These are phyloP conservation scores for Platysteira castanea DNA, from an alignment of 2,113 vertebrate species.

Conservation along the genomic window DNA sequence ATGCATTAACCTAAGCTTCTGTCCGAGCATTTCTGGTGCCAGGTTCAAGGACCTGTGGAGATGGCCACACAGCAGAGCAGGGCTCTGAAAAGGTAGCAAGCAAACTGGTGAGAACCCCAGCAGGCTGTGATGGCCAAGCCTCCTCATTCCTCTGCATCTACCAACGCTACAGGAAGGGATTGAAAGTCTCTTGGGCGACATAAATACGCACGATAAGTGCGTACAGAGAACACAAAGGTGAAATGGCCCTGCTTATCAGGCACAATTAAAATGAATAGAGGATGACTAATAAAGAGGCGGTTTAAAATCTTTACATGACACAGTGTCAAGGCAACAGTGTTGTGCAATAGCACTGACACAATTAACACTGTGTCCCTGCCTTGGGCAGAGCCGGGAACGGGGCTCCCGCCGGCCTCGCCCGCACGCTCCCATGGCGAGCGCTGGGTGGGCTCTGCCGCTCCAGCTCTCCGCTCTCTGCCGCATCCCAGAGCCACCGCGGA, in stretches of 20 bases:
- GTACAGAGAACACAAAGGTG: neutral
- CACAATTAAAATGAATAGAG: constrained; percentile 23
- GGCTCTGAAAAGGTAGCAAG: neutral
- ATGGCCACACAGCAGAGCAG: neutral
- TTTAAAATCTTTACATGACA: constrained; percentile 30
- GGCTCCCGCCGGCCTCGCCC: neutral
- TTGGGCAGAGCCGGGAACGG: neutral
- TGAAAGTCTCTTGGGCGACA: neutral
- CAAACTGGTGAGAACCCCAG: rapidly evolving
- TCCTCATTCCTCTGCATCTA: neutral
- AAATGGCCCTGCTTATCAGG: constrained; percentile 37
- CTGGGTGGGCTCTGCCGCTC: neutral
- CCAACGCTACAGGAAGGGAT: neutral
- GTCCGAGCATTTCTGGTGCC: neutral
- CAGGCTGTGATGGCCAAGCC: neutral
- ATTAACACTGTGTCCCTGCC: neutral
- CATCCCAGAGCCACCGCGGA: neutral
- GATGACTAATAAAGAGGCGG: constrained; percentile 31
- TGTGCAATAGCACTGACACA: constrained; percentile 14
- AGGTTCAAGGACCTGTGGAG: neutral
- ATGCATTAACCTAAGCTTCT: neutral
- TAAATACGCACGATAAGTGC: neutral
- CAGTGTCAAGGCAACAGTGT: constrained; percentile 31
- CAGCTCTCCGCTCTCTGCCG: rapidly evolving
- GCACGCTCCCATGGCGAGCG: neutral